Base-by-base conservation (phyloP, 35 echinoderm and acorn worm genomes). In the Patiria miniata region DNA sequence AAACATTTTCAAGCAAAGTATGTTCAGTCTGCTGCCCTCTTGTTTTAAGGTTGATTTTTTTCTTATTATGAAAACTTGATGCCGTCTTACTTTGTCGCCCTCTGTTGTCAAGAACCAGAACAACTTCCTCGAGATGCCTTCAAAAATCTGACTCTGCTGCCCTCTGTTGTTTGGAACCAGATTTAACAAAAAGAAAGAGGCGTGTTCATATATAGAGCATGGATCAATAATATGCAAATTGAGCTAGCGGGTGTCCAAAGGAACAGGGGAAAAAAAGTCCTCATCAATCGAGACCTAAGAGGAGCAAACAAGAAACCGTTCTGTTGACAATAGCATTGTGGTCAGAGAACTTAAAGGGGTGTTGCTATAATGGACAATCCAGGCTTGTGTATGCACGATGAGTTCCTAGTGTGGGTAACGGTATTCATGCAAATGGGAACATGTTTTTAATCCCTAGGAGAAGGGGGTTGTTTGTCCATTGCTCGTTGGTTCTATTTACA, bases 151-250 rank as follows among this genome's bases (percentile, higher is more conserved):
- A 47, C 4, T 47, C 42, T 47, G 12, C 42, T 47, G 42, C 42
- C 42, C 42, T 47, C 42, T 47, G 12, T 47, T 47, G 42, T 47
- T 47, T 12, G 12, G 42, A 47, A 47, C 4, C 12, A 12, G 42
- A 47, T 12, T 47, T 12, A 4, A 47, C 4, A 6, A 47, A 47
- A 47, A 6, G 42, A 12, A 47, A 12, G 42, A 47, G 42, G 42
- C 42, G 42, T 47, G 42, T 47, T 12, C 4, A 47, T 47, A n/a
- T n/a, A n/a, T n/a, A n/a, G n/a, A 12, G 42, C 65, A 28, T 10
- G 21, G 34, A 73, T 73, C 65, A 73, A 73, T 73, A 73, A 34
- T 73, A 73, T 73, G 65, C 65, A 12, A 73, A 73, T 73, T 73
- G 14, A 26, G 9, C 21, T 23, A 73, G 65, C 26, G 26, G 26